Percentiles rank a stretch among this genome's conserved stretches.
These are phyloP conservation scores for Bovichtus diacanthus DNA, from an alignment of 2,797 vertebrate genomes.

Conservation along the genomic window DNA sequence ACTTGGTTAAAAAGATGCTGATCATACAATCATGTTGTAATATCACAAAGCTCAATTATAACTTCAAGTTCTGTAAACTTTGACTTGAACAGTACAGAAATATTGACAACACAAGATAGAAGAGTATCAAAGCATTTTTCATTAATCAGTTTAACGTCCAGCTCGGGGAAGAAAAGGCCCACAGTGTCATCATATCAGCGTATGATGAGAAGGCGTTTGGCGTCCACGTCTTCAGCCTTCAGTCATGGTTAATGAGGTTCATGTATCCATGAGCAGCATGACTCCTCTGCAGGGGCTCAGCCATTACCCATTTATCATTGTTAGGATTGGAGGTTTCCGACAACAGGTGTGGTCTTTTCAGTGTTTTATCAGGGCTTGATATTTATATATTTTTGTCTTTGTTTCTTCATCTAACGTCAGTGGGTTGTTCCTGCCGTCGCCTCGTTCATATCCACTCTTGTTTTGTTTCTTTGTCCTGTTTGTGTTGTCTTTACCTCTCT, in stretches of 20 bases:
- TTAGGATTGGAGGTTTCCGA: constrained; percentile 6
- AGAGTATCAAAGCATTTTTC: too few species aligned
- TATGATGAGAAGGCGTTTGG: constrained; percentile 22
- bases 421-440: background rate
- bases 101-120: background rate
- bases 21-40: background rate
- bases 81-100: background rate
- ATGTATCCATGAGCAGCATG: background rate
- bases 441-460: background rate
- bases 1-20: too few species aligned
- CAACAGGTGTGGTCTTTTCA: constrained; percentile 17
- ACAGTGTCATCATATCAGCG: background rate
- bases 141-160: too few species aligned
- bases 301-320: constrained; percentile 47
- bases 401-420: constrained; percentile 10
- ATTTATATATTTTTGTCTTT: constrained; percentile 6
- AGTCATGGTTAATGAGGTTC: constrained; percentile 37
- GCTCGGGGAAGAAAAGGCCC: too few species aligned
- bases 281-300: constrained; percentile 22
- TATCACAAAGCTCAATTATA: background rate
- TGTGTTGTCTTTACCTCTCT: background rate
- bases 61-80: background rate
- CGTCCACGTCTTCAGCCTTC: constrained; percentile 14
- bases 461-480: background rate
- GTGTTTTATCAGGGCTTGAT: background rate